phyloP scores from a whole-genome alignment of 2,113 vertebrate species.

The Pleuronectes platessa region DNA sequence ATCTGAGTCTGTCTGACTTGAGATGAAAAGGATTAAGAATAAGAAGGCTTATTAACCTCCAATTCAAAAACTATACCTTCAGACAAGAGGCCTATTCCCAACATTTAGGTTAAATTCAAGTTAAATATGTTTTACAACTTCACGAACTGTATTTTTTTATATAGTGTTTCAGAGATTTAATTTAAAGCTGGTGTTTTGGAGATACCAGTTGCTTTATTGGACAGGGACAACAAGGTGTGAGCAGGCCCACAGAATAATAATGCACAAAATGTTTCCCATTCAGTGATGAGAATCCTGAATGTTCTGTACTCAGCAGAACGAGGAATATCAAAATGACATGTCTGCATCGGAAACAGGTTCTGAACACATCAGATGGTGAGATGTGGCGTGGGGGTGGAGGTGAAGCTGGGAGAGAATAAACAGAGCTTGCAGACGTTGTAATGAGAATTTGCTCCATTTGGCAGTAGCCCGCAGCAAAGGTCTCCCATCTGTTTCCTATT shows the following conservation, averaged over 20 bases:
- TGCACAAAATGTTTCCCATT: background rate
- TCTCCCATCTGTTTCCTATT: conserved; percentile 63
- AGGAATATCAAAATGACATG: conserved; percentile 53
- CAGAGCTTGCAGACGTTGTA: conserved; percentile 73
- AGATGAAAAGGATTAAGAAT: background rate
- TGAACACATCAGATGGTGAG: conserved; percentile 59
- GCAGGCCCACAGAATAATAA: conserved; percentile 24
- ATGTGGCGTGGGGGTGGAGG: conserved; percentile 48
- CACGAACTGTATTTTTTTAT: background rate
- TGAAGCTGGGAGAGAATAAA: conserved; percentile 71
- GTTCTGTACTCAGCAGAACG: conserved; percentile 65
- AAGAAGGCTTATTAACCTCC: background rate
- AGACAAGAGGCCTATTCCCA: background rate
- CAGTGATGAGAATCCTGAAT: conserved; percentile 51
- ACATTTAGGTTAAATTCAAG: background rate
- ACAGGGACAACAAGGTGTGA: conserved; percentile 3
- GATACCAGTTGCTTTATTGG: background rate
- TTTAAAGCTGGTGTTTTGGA: background rate
- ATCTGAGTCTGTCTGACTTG: background rate
- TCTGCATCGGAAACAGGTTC: conserved; percentile 62
- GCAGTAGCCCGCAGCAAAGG: conserved; percentile 61
- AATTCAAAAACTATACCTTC: background rate
- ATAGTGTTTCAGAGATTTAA: background rate
- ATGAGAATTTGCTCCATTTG: conserved; percentile 74
- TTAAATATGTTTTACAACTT: background rate